Conservation (phyloP, 2,888 invertebrate genomes). For the Drosophila kanekoi region DNA sequence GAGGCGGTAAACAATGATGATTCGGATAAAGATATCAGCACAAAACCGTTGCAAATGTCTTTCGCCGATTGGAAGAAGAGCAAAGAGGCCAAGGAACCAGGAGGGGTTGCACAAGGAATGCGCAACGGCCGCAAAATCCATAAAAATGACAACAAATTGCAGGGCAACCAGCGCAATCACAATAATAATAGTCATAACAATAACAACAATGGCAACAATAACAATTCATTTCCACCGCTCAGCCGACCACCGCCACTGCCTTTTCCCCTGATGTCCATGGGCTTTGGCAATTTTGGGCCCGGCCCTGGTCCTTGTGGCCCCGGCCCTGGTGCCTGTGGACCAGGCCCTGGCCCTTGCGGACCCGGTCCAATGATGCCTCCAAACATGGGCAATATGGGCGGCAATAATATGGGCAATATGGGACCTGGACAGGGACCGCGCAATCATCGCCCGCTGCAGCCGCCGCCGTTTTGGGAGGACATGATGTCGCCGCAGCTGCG, state of each 20-base stretch:
- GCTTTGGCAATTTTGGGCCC: slow-evolving; percentile 54
- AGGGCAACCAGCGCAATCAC: slow-evolving; percentile 19
- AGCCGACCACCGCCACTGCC: slow-evolving; percentile 65
- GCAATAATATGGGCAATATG: slow-evolving; percentile 8
- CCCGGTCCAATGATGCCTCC: too few species aligned
- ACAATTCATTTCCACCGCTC: slow-evolving; percentile 42
- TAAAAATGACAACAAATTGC: slow-evolving; percentile 31
- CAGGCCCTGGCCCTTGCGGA: too few species aligned
- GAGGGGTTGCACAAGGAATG: slow-evolving; percentile 9
- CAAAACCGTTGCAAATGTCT: slow-evolving; percentile 57
- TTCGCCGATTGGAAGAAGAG: slow-evolving; percentile 77
- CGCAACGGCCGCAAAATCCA: slow-evolving; percentile 29
- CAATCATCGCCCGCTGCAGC: slow-evolving; percentile 58
- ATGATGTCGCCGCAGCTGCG: slow-evolving; percentile 67
- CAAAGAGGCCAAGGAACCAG: slow-evolving; percentile 53
- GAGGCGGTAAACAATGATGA: slow-evolving; percentile 9
- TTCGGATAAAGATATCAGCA: slow-evolving; percentile 4
- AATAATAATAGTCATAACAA: slow-evolving; percentile 44
- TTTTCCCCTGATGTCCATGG: slow-evolving; percentile 56
- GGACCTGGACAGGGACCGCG: slow-evolving; percentile 30
- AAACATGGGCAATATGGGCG: slow-evolving; percentile 23
- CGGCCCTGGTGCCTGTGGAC: too few species aligned
- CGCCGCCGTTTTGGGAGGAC: slow-evolving; percentile 74
- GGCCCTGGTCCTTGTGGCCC: slow-evolving; percentile 48
- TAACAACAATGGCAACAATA: slow-evolving; percentile 29